phyloP scores from a whole-genome alignment of 2,113 vertebrate genomes.

The Dunckerocampus dactyliophorus region DNA sequence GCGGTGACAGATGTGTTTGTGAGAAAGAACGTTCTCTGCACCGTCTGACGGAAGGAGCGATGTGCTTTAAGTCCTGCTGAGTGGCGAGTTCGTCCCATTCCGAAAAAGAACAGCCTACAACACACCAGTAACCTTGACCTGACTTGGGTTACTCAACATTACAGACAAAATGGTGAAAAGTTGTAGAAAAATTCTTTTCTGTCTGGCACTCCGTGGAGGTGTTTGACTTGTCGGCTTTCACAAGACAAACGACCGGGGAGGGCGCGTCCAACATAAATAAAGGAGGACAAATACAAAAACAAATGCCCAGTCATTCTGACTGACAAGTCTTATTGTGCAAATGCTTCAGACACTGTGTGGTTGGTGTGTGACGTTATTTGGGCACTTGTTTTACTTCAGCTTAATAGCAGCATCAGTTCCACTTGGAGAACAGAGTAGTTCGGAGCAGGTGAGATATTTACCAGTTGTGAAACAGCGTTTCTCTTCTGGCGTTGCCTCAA shows the following conservation, averaged over 20 bases:
- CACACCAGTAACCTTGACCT: not conserved
- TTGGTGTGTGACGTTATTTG: no score
- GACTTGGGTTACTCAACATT: not conserved
- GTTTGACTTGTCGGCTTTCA: slow-evolving; percentile 4
- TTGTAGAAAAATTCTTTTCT: not conserved
- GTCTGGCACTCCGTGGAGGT: not conserved
- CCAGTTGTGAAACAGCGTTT: no score
- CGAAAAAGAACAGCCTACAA: no score
- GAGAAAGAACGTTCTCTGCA: slow-evolving; percentile 16
- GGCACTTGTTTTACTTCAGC: no score
- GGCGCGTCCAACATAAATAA: slow-evolving; percentile 22
- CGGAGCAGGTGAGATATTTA: no score
- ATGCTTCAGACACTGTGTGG: no score
- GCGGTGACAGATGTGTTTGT: slow-evolving; percentile 42
- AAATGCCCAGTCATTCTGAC: slow-evolving; percentile 39
- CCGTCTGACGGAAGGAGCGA: not conserved
- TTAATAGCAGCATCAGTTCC: no score
- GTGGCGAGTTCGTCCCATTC: no score
- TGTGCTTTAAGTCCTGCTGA: no score
- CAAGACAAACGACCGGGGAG: not conserved
- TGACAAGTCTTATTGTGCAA: slow-evolving; percentile 44
- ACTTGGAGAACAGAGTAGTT: no score
- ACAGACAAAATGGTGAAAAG: not conserved
- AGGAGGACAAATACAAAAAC: slow-evolving; percentile 32
- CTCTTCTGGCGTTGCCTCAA: no score